Conservation (phyloP, 53 echinoderm and acorn worm genomes). For the Pentamera pediparva region DNA sequence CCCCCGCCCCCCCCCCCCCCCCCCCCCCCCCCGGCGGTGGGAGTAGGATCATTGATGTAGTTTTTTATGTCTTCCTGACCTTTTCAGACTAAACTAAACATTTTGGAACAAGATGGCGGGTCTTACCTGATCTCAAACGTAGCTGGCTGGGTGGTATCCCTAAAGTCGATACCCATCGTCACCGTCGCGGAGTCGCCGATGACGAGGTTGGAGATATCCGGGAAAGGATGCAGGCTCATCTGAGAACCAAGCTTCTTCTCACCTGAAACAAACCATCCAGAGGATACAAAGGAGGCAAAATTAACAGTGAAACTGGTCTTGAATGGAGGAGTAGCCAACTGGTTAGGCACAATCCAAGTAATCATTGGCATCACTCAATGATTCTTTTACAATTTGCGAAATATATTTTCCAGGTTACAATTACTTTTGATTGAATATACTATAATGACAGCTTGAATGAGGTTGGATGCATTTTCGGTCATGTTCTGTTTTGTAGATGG, state of each 20-base stretch:
- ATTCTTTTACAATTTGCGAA: too few relatives aligned
- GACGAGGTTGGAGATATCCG: slow-evolving; percentile 66
- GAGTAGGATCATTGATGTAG: not conserved
- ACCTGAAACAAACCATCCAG: slow-evolving; percentile 55
- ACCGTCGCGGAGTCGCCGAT: slow-evolving; percentile 66
- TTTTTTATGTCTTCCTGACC: not conserved
- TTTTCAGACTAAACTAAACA: not conserved
- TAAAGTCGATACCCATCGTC: slow-evolving; percentile 85
- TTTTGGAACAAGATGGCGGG: not conserved
- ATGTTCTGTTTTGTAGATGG: too few relatives aligned
- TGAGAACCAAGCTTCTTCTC: slow-evolving; percentile 79
- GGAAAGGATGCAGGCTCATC: slow-evolving; percentile 89
- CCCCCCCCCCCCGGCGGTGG: not conserved
- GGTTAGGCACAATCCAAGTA: too few relatives aligned
- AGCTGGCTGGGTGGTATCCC: slow-evolving; percentile 93
- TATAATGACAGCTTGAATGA: too few relatives aligned
- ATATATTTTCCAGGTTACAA: too few relatives aligned
- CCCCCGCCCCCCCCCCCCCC: not conserved
- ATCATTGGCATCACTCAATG: too few relatives aligned
- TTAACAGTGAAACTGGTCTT: too few relatives aligned
- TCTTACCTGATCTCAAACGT: slow-evolving; percentile 95
- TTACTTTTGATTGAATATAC: too few relatives aligned
- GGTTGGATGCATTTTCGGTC: too few relatives aligned
- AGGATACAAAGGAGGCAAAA: too few relatives aligned
- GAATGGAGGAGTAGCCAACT: too few relatives aligned